Conservation (phyloP, 2,797 vertebrate species). For the Hippocampus kuda region DNA sequence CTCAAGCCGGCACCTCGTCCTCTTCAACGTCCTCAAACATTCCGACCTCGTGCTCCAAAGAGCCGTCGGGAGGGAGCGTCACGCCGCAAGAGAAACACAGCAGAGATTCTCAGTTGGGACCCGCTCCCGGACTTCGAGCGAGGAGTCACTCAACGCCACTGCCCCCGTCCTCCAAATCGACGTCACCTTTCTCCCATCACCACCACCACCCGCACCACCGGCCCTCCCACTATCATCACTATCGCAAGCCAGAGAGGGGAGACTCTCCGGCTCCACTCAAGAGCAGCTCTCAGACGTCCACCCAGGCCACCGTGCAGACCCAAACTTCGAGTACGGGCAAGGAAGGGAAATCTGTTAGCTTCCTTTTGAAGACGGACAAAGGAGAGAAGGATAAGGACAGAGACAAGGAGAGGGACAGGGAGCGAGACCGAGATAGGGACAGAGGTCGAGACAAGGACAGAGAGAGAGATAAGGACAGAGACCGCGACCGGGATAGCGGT, state of each 20-base stretch:
- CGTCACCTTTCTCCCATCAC: constrained; percentile 72
- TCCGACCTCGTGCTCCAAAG: constrained; percentile 61
- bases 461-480: constrained; percentile 13
- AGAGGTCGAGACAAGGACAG: not conserved
- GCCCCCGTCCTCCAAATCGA: constrained; percentile 77
- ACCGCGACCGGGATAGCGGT: constrained; percentile 30
- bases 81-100: constrained; percentile 66
- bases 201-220: constrained; percentile 79
- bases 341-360: constrained; percentile 73
- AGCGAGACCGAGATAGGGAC: not conserved
- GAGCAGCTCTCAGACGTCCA: constrained; percentile 51
- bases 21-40: constrained; percentile 60
- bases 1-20: constrained; percentile 54
- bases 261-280: constrained; percentile 63
- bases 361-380: constrained; percentile 70
- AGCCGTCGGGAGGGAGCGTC: constrained; percentile 48
- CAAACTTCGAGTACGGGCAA: constrained; percentile 63
- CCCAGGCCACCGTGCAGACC: constrained; percentile 62
- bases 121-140: constrained; percentile 73
- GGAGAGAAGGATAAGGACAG: constrained; percentile 66
- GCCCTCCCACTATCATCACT: constrained; percentile 79
- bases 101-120: constrained; percentile 64
- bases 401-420: constrained; percentile 50
- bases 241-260: constrained; percentile 77
- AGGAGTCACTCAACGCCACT: constrained; percentile 87